Percentiles rank a stretch among this genome's conserved stretches.
These are phyloP conservation scores for Eulemur macaco DNA, from an alignment of 2,113 vertebrate species.

Conservation along the genomic window DNA sequence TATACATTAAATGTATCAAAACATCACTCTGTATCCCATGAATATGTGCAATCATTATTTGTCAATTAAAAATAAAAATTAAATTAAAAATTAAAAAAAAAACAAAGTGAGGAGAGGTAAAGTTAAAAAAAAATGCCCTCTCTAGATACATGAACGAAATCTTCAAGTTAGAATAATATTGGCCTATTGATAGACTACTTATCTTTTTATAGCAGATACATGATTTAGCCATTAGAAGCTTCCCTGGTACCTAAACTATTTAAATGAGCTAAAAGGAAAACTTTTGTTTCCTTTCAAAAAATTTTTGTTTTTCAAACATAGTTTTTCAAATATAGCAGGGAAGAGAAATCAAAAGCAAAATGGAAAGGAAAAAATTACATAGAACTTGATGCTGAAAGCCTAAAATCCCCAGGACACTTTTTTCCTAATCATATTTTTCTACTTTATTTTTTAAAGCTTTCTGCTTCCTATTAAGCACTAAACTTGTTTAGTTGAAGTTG, in stretches of 20 bases:
- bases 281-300: neutral
- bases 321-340: neutral
- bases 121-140: neutral
- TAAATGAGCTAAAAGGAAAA: slow-evolving; percentile 18
- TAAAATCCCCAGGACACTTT: neutral
- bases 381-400: neutral
- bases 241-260: neutral
- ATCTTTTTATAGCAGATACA: neutral
- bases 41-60: neutral
- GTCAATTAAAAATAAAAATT: no score
- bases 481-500: neutral
- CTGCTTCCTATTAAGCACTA: neutral
- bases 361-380: neutral
- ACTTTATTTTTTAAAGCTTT: neutral
- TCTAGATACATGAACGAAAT: neutral
- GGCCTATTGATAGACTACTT: neutral
- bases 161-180: neutral
- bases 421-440: neutral
- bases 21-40: neutral
- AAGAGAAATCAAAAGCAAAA: slow-evolving; percentile 24
- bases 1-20: neutral
- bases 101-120: neutral
- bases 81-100: neutral
- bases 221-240: neutral
- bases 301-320: slow-evolving; percentile 26